Percentiles rank a stretch among this genome's conserved stretches.
Evolutionary conservation across 2,888 invertebrate genomes (phyloP).

Genomic region (Cataglyphis altisquamis): DNA sequence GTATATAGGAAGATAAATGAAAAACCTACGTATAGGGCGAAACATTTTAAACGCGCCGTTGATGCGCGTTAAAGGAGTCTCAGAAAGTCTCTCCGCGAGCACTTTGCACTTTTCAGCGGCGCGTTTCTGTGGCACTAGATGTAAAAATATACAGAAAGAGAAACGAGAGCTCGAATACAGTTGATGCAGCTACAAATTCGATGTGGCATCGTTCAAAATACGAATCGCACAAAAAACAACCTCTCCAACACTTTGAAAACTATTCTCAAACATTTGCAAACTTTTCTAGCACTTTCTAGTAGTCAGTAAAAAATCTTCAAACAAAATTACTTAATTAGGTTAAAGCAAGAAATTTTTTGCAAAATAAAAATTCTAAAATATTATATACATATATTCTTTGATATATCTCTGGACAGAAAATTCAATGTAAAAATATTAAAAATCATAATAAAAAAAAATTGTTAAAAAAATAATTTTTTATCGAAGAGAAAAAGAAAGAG

Average conservation of each 20-base stretch:
- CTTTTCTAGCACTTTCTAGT: constrained; percentile 32
- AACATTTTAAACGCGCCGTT: constrained; percentile 28
- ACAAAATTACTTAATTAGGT: constrained; percentile 16
- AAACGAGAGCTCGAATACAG: no score
- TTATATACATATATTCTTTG: background rate
- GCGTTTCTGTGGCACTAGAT: background rate
- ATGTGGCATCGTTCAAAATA: constrained; percentile 31
- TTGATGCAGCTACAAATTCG: constrained; percentile 23
- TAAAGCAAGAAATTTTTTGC: background rate
- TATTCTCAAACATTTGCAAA: constrained; percentile 21
- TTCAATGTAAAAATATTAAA: background rate
- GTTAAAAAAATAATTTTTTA: background rate
- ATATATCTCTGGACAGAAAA: background rate
- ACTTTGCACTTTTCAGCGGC: constrained; percentile 22
- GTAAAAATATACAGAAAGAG: constrained; percentile 6
- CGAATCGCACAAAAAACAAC: constrained; percentile 27
- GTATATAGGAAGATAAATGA: constrained; percentile 44
- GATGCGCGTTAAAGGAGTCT: constrained; percentile 18
- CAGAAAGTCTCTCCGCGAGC: constrained; percentile 10
- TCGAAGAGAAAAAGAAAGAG: background rate
- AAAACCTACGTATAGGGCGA: constrained; percentile 7
- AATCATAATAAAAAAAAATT: background rate
- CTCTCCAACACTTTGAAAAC: constrained; percentile 12
- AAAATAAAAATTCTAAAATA: background rate
- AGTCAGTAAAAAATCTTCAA: constrained; percentile 9